Evolutionary conservation across 2,888 invertebrate species (phyloP), one percentile per base, ranked within the genome.

Genomic region (Noctua janthina): DNA sequence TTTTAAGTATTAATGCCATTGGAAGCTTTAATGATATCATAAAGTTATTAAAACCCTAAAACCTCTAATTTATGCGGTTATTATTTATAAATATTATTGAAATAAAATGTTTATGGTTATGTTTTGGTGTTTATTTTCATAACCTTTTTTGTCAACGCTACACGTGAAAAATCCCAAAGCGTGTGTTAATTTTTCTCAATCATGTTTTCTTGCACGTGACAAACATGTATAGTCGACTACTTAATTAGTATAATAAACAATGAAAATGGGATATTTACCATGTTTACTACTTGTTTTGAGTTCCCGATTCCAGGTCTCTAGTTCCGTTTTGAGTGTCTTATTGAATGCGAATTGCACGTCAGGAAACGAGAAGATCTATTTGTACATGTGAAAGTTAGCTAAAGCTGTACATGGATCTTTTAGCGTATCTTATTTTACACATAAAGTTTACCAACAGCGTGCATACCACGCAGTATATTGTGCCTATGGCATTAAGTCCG

Each of bases 1-100:
- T 76, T 75, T 43, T 86, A 79, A 83, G 83, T 76, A 67, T 69
- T 75, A 83, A 82, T 75, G 85, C 85, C 85, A 86, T 86, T 87
- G 62, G 69, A 87, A 86, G 87, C 85, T 86, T 86, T 86, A 85
- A 87, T 51, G 70, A 56, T 75, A 75, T 75, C 13, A 29, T 73
- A 75, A 75, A 83, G n/a, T 77, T 67, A 73, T 62, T 39, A 43
- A 59, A 62, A 78, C 17, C 23, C 35, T 49, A 23, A 59, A 67
- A 78, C 17, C 29, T 49, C 15, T 76, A 23, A 76, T 69, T 74
- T 85, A 70, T 59, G 67, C 29, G 73, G 29, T 76, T 64, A 67
- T 71, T 74, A 74, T 84, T 78, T 87, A 74, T 74, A 79, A 76
- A 82, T 69, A 20, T 56, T 59, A 68, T 74, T 3, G 7, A 68